These are phyloP conservation scores for Sarcophaga caerulescens DNA, from an alignment of 2,888 invertebrate genomes.

Conservation along the genomic window DNA sequence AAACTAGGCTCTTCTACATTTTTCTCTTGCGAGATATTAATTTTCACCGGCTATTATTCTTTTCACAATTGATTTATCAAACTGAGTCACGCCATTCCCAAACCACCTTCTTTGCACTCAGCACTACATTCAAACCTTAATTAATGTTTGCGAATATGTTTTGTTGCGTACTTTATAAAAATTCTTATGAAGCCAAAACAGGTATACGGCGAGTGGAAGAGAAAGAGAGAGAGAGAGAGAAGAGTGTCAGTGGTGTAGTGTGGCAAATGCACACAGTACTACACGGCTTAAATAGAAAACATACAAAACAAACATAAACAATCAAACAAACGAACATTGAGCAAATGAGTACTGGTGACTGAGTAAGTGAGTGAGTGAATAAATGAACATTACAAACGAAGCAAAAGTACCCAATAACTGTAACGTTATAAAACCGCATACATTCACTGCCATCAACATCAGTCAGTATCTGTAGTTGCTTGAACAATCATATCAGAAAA, in stretches of 20 bases:
- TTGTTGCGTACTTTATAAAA: background rate
- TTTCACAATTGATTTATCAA: background rate
- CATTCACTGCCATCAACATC: constrained; percentile 21
- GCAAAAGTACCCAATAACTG: constrained; percentile 5
- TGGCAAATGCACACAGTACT: constrained; percentile 21
- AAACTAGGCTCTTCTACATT: background rate
- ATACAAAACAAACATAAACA: no score
- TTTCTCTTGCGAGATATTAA: constrained; percentile 1
- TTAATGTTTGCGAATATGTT: background rate
- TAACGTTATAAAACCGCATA: constrained; percentile 54
- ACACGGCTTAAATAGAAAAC: constrained; percentile 8
- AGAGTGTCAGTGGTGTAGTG: background rate
- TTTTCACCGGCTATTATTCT: constrained; percentile 35
- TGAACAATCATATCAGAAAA: constrained; percentile 33
- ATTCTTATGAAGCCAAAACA: background rate
- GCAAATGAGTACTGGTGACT: background rate
- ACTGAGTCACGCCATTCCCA: background rate
- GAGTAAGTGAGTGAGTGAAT: constrained; percentile 1
- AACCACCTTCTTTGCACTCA: constrained; percentile 15
- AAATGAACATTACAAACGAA: background rate
- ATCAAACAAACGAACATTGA: background rate
- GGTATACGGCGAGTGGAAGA: background rate
- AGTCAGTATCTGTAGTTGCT: constrained; percentile 40
- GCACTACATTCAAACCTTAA: constrained; percentile 5
- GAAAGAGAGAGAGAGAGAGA: background rate